Percentiles rank a stretch among this genome's conserved stretches.
Evolutionary conservation across 1,140 invertebrate genomes (phyloP).

Genomic region (Phocides pigmalion): DNA sequence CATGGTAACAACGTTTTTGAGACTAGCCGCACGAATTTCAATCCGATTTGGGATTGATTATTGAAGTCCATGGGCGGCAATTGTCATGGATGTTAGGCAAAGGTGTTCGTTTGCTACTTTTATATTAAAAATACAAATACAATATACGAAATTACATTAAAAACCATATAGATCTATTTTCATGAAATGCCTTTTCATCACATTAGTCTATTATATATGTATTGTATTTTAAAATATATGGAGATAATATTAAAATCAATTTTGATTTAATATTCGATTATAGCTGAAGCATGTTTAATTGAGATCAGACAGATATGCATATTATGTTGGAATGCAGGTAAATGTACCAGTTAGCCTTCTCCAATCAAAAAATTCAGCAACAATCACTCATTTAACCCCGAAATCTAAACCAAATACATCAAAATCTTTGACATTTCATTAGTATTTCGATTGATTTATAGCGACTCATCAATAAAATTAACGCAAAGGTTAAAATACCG

Average conservation of each 20-base stretch:
- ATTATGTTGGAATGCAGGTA: slow-evolving; percentile 6
- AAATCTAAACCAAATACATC: slow-evolving; percentile 17
- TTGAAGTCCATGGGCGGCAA: no score
- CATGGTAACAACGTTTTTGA: no score
- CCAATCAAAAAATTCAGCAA: slow-evolving; percentile 2
- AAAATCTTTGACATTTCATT: slow-evolving; percentile 37
- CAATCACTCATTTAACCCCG: slow-evolving; percentile 14
- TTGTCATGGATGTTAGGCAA: no score
- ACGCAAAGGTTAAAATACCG: slow-evolving; percentile 19
- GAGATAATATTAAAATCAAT: neutral
- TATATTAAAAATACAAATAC: no score
- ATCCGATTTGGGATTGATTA: no score
- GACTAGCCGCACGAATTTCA: no score
- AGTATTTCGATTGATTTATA: slow-evolving; percentile 31
- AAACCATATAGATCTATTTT: no score
- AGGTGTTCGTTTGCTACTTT: no score
- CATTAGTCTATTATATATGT: neutral
- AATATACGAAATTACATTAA: no score
- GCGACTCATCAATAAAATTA: slow-evolving; percentile 24
- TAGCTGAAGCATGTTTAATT: slow-evolving; percentile 6
- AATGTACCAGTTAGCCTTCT: slow-evolving; percentile 22
- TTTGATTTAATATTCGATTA: slow-evolving; percentile 10
- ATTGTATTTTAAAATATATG: slow-evolving; percentile 4
- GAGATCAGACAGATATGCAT: neutral
- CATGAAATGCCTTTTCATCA: no score